A percentile compares a stretch with the other conserved stretches of the same genome.
These are phyloP conservation scores for Sturnus vulgaris DNA, from an alignment of 2,113 vertebrate genomes.

Conservation along the genomic window DNA sequence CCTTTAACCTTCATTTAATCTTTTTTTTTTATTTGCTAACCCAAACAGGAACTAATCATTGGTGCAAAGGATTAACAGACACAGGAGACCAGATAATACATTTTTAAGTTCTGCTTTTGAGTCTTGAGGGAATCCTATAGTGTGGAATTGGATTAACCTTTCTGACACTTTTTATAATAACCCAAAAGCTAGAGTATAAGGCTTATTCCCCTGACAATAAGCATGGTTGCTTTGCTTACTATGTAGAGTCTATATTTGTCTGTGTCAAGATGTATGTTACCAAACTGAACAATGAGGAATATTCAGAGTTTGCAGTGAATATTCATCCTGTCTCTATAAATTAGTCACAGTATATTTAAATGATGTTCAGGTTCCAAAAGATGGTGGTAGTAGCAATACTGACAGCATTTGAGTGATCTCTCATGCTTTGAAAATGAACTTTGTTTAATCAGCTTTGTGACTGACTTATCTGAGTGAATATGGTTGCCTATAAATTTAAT, in stretches of 20 bases:
- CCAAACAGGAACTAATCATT: conserved; percentile 69
- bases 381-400: background rate
- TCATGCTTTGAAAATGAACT: background rate
- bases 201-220: conserved; percentile 26
- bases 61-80: conserved; percentile 68
- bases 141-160: conserved; percentile 72
- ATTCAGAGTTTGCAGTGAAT: background rate
- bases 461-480: background rate
- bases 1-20: conserved; percentile 60
- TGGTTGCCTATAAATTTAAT: background rate
- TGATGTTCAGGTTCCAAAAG: background rate
- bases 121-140: conserved; percentile 49
- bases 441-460: background rate
- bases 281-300: background rate
- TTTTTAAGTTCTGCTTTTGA: conserved; percentile 71
- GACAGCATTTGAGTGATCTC: background rate
- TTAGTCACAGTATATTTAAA: background rate
- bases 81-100: conserved; percentile 63
- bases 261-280: background rate
- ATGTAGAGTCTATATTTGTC: background rate
- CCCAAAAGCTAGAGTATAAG: conserved; percentile 32
- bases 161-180: conserved; percentile 64
- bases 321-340: background rate
- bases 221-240: background rate
- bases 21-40: conserved; percentile 68